Conservation (phyloP, 2,797 vertebrate genomes). For the Cephalopachus bancanus region DNA sequence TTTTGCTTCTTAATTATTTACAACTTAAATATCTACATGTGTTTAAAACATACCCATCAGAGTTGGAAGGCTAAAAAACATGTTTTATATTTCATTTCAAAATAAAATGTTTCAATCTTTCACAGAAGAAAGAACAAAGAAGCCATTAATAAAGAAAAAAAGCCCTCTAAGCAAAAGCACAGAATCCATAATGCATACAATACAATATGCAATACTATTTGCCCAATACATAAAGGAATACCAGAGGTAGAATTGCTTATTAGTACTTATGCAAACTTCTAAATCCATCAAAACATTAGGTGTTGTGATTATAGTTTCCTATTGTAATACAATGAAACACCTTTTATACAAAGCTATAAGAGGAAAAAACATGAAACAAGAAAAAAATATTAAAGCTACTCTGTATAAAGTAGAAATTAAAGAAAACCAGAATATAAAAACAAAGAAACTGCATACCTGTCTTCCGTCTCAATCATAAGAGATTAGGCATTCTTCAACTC, state of each 20-base stretch:
- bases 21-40: background rate
- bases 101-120: background rate
- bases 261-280: background rate
- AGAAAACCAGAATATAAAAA: background rate
- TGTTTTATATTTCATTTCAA: background rate
- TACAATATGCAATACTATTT: background rate
- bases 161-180: background rate
- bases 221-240: background rate
- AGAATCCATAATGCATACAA: background rate
- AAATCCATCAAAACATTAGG: background rate
- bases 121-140: background rate
- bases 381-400: background rate
- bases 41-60: background rate
- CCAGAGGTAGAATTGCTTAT: slow-evolving; percentile 27
- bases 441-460: background rate
- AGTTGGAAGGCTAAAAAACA: background rate
- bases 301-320: background rate
- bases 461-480: background rate
- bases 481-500: background rate
- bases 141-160: background rate
- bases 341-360: background rate
- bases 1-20: background rate
- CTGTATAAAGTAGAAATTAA: background rate
- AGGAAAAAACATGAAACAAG: background rate
- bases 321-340: background rate